Base-by-base conservation (phyloP, 2,888 invertebrate genomes). In the Linnaemya vulpina region DNA sequence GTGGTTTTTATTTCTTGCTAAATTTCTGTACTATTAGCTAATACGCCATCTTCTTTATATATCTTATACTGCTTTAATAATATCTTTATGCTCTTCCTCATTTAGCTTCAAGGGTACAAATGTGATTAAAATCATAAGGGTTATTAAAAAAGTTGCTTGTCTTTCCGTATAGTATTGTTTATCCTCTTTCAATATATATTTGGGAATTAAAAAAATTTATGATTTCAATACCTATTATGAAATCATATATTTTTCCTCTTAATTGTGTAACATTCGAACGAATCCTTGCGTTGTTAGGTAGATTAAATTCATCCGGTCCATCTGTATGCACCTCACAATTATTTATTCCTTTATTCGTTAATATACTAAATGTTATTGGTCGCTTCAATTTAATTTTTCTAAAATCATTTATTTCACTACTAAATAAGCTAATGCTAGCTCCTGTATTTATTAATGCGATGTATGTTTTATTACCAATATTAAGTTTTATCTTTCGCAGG, bases 361-460 rank as follows among this genome's bases (percentile, higher is more conserved):
- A n/a, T n/a, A n/a, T n/a, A n/a, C n/a, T n/a, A n/a, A n/a, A n/a
- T n/a, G n/a, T n/a, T n/a, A n/a, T n/a, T n/a, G n/a, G n/a, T n/a
- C n/a, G n/a, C n/a, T n/a, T n/a, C n/a, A n/a, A n/a, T n/a, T n/a
- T n/a, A n/a, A n/a, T n/a, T n/a, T n/a, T n/a, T n/a, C n/a, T n/a
- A n/a, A n/a, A n/a, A n/a, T 83, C 67, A 46, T 67, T 75, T 74
- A 77, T 77, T 35, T 60, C 49, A 20, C 20, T 68, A 67, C 53
- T 55, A 35, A 83, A 68, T 20, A 73, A 43, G 22, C 73, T 83
- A n/a, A 78, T 15, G n/a, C 58, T 77, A 17, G 67, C 82, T 58
- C 58, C 77, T 40, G 71, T 77, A 67, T 83, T 71, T 77, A 77
- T 83, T 17, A 82, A 46, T 53, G 73, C 67, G n/a, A 53, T 8